Conservation (phyloP, 1,140 invertebrate genomes). For the Chironomus tepperi region DNA sequence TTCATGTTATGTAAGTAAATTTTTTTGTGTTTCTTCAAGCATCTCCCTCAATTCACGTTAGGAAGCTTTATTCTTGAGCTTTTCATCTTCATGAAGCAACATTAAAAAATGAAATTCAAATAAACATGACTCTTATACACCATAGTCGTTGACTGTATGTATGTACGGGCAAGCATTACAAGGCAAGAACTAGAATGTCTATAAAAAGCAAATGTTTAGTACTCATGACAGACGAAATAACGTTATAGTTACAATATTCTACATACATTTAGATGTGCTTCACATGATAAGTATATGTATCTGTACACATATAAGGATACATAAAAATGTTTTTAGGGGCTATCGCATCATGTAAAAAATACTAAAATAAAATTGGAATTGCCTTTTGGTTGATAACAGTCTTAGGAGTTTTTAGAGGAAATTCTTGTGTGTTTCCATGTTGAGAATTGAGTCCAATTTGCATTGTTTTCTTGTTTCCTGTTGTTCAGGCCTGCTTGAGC, state of each 20-base stretch:
- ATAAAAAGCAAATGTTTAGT: background rate
- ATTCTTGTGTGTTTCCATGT: background rate
- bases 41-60: no score
- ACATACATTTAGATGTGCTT: background rate
- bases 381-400: background rate
- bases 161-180: no score
- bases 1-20: no score
- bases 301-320: no score
- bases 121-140: no score
- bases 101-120: no score
- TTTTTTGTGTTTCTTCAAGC: no score
- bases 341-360: background rate
- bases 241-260: background rate
- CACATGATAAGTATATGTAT: background rate
- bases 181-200: background rate
- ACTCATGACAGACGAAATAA: background rate
- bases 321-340: background rate
- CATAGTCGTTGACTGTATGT: no score
- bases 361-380: conserved; percentile 15
- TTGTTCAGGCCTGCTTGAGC: no score
- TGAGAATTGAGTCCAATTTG: background rate
- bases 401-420: background rate
- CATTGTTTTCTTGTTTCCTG: no score
- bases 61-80: no score
- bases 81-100: no score